Evolutionary conservation across 2,113 vertebrate genomes (phyloP), one percentile per base, ranked within the genome.

Genomic region (Amphilophus citrinellus): DNA sequence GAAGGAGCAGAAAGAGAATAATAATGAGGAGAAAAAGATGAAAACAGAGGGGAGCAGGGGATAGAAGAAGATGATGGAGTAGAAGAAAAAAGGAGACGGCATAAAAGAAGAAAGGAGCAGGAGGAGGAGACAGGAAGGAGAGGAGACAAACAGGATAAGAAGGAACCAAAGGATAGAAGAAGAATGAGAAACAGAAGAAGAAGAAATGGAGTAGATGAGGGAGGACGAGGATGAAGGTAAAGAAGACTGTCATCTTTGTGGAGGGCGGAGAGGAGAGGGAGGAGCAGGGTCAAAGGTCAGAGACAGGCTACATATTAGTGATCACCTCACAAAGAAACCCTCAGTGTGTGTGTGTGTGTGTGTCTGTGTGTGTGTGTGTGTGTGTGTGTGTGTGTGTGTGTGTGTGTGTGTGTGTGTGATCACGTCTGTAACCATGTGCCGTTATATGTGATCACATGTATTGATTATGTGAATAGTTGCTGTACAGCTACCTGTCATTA

Each of bases 211-310:
- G 17, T 20, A 73, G 47, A 73, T 4, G 62, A 82, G 76, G 53
- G 47, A 56, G 24, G 24, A 27, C 57, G 6, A 18, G 24, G 66
- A 53, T 73, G 50, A 53, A 73, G 44, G 66, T 32, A 73, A 71
- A 71, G 42, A 50, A 71, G 61, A 50, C 66, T 71, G 24, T 53
- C 44, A 73, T 24, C 66, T 73, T 14, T 73, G 47, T 53, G 66
- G 47, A 53, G 47, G 27, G 27, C 30, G 15, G 24, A 71, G 66
- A 71, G 44, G 44, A 53, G 66, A 71, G 42, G 66, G 44, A 71
- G 42, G 42, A 71, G 42, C 44, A 50, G 66, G 77, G 75, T 93
- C 89, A 93, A 81, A 92, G 93, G 92, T 91, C 82, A 87, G 13
- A 68, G 66, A 73, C 17, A 32, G 20, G 66, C 47, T 73, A 71